phyloP scores from a whole-genome alignment of 1,140 invertebrate species.

The Pseudomyrmex cubaensis region DNA sequence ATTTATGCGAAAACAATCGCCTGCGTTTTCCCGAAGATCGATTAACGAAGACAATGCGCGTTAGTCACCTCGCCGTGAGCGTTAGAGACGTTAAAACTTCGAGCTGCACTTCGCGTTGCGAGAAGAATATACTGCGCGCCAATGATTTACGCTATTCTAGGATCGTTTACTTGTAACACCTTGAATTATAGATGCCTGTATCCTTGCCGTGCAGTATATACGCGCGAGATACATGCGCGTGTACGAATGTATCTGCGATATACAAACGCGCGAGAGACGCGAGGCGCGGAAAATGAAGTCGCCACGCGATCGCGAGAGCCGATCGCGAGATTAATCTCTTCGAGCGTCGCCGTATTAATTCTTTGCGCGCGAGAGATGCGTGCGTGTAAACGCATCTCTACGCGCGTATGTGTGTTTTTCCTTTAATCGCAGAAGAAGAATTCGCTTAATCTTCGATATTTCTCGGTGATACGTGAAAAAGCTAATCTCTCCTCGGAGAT shows the following conservation, averaged over 20 bases:
- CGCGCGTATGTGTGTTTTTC: slow-evolving; percentile 1
- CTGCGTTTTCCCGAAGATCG: slow-evolving; percentile 42
- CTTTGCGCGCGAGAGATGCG: slow-evolving; percentile 29
- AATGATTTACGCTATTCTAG: slow-evolving; percentile 79
- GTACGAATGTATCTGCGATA: slow-evolving; percentile 52
- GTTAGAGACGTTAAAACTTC: slow-evolving; percentile 45
- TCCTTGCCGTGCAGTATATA: slow-evolving; percentile 63
- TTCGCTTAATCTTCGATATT: slow-evolving; percentile 26
- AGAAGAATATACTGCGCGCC: slow-evolving; percentile 75
- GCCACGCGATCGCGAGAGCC: slow-evolving; percentile 37
- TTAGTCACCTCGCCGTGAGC: slow-evolving; percentile 24
- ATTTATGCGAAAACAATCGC: slow-evolving; percentile 36
- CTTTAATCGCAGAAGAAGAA: slow-evolving; percentile 32
- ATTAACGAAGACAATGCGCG: slow-evolving; percentile 55
- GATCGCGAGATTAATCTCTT: slow-evolving; percentile 32
- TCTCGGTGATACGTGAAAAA: slow-evolving; percentile 23
- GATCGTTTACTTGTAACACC: slow-evolving; percentile 81
- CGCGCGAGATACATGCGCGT: slow-evolving; percentile 32
- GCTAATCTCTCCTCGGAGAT: not conserved
- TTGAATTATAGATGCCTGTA: slow-evolving; percentile 81
- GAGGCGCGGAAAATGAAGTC: slow-evolving; percentile 74
- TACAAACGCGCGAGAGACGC: slow-evolving; percentile 60
- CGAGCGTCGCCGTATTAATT: slow-evolving; percentile 29
- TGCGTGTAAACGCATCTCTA: not conserved
- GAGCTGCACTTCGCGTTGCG: slow-evolving; percentile 45